Percentiles rank a stretch among this genome's conserved stretches.
Evolutionary conservation across 2,888 invertebrate genomes (phyloP).

Genomic region (Galerucella calmariensis): DNA sequence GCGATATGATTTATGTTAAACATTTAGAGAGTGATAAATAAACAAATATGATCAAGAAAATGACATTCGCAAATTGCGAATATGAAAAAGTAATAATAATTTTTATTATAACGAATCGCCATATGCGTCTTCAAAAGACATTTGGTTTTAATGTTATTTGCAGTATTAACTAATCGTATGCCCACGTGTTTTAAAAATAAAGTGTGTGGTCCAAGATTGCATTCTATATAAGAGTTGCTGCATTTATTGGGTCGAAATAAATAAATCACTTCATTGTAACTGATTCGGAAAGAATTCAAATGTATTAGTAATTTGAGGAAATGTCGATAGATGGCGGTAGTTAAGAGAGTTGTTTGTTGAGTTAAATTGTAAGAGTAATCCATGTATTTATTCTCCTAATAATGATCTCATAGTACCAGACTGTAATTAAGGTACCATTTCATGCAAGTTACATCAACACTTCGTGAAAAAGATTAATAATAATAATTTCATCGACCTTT

Average conservation of each 20-base stretch:
- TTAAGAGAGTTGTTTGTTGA: too few species aligned
- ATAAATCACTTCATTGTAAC: too few species aligned
- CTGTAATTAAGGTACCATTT: too few species aligned
- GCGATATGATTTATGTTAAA: not conserved
- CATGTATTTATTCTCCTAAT: too few species aligned
- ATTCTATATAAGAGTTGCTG: not conserved
- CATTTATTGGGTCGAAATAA: too few species aligned
- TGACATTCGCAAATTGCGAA: not conserved
- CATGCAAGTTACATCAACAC: too few species aligned
- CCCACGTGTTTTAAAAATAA: conserved; percentile 7
- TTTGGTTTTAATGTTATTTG: conserved; percentile 14
- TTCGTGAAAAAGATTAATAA: too few species aligned
- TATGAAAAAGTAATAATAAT: conserved; percentile 17
- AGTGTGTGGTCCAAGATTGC: not conserved
- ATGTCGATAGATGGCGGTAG: too few species aligned
- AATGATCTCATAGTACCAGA: too few species aligned
- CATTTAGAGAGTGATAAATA: not conserved
- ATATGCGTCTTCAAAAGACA: conserved; percentile 1
- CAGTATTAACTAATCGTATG: not conserved
- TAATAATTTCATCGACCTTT: too few species aligned
- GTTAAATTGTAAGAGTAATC: too few species aligned
- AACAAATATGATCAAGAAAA: not conserved
- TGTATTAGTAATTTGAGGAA: not conserved
- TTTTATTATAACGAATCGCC: not conserved
- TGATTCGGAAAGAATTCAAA: not conserved